Evolutionary conservation across 1,140 invertebrate species (phyloP), one percentile per base, ranked within the genome.

Genomic region (Drosophila azteca): DNA sequence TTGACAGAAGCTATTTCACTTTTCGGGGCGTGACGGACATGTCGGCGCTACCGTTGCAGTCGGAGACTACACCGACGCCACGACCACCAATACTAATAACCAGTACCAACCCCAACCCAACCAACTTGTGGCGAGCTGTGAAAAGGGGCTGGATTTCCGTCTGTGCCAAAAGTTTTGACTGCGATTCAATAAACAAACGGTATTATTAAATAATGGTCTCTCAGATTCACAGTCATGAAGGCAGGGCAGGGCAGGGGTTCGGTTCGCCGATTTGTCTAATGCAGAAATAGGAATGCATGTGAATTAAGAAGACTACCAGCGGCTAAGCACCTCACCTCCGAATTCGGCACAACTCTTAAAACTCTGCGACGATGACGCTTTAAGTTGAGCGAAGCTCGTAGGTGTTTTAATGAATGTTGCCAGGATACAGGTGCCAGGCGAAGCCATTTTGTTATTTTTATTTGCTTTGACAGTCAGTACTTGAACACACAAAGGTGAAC

Each of bases 351-450:
- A 31, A 51, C 49, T 39, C 11, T 39, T 13, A 13, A 39, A 44
- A 62, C 62, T 72, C 45, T 39, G 52, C 43, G 29, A 61, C 55
- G 48, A 55, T 63, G 69, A 52, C 63, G 58, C 59, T 48, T 31
- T 9, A 20, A 39, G 59, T 57, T 67, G 29, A 44, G 61, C 76
- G 49, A 53, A 58, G 59, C 64, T 79, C 72, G 60, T 78, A 88
- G 85, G 85, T 90, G 85, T 90, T 90, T 90, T 72, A 89, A 88
- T 84, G 83, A 90, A 88, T 90, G 88, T 90, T 90, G 88, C 88
- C 88, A 88, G 88, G 88, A 90, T 90, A 90, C 88, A 90, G 76
- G 74, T 80, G 79, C 79, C 79, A 81, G 69, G 79, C 83, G 73
- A 83, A 74, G 74, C 79, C 67, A 90, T 79, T 90, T 90, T 90